Percentiles rank a stretch among this genome's conserved stretches.
Conservation (phyloP, 1,140 invertebrate genomes). For the Drosophila lini region DNA sequence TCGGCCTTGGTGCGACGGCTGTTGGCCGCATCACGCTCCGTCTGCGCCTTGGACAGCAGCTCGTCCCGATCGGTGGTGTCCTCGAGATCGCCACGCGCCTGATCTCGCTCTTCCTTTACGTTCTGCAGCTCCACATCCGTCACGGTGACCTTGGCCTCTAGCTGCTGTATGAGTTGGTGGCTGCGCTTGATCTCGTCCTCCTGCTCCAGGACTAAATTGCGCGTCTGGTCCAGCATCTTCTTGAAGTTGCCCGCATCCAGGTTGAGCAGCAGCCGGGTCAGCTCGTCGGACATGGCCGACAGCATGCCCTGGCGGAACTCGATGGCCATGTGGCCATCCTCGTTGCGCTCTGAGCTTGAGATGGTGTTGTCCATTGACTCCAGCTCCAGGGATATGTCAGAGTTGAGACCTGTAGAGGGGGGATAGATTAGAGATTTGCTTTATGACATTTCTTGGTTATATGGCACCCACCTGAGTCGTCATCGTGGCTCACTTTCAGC, state of each 20-base stretch:
- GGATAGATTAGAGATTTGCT: background rate
- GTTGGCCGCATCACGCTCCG: constrained; percentile 94
- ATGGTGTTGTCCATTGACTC: constrained; percentile 85
- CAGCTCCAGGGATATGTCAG: constrained; percentile 85
- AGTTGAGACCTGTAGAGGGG: constrained; percentile 85
- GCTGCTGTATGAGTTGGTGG: constrained; percentile 91
- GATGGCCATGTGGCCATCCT: constrained; percentile 75
- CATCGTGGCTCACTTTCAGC: constrained; percentile 89
- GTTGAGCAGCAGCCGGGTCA: constrained; percentile 89
- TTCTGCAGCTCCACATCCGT: constrained; percentile 93
- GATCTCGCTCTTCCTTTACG: constrained; percentile 92
- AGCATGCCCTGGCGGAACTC: constrained; percentile 86
- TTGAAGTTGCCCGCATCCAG: constrained; percentile 91
- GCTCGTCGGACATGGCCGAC: constrained; percentile 88
- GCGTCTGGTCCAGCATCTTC: constrained; percentile 91
- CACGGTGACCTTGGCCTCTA: constrained; percentile 92
- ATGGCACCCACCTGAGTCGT: constrained; percentile 86
- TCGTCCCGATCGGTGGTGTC: constrained; percentile 91
- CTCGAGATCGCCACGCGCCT: constrained; percentile 89
- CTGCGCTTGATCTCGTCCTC: constrained; percentile 92
- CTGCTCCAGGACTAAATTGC: constrained; percentile 89
- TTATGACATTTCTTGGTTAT: background rate
- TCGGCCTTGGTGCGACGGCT: constrained; percentile 94
- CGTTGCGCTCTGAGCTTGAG: constrained; percentile 81
- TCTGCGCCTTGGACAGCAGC: constrained; percentile 91